Evolutionary conservation across 2,797 vertebrate species (phyloP).

Genomic region (Brachymystax lenok): DNA sequence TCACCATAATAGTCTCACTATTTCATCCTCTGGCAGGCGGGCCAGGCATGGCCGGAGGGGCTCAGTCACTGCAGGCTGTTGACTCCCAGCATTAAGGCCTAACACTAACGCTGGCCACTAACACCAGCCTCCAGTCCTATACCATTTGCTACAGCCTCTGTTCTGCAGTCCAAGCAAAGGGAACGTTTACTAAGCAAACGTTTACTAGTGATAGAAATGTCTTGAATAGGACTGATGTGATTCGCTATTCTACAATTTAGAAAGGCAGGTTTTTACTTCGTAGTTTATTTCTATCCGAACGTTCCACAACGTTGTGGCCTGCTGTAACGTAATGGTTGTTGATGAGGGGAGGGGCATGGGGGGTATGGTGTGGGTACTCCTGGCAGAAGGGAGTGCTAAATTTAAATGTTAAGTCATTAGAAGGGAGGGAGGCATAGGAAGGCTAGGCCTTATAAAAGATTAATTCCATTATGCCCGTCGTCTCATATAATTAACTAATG

Average conservation of each 20-base stretch:
- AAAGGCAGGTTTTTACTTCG: neutral
- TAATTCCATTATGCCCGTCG: conserved; percentile 64
- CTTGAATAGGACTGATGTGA: neutral
- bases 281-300: neutral
- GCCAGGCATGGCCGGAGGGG: conserved; percentile 63
- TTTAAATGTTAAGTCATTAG: conserved; percentile 73
- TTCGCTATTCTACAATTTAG: neutral
- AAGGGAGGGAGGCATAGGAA: conserved; percentile 55
- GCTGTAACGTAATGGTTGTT: conserved; percentile 47
- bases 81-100: conserved; percentile 73
- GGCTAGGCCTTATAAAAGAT: conserved; percentile 67
- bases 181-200: neutral
- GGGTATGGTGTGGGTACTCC: conserved; percentile 52
- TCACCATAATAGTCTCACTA: conserved; percentile 82
- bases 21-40: conserved; percentile 80
- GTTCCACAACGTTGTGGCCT: neutral
- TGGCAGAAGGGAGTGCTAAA: conserved; percentile 59
- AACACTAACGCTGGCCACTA: conserved; percentile 68
- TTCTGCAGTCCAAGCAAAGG: neutral
- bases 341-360: conserved; percentile 48
- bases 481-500: conserved; percentile 75
- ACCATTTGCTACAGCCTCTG: neutral
- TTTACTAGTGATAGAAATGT: neutral
- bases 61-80: conserved; percentile 71
- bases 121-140: conserved; percentile 35